Conservation (phyloP, 92 coral and sea anemone species). For the Palythoa grandis region DNA sequence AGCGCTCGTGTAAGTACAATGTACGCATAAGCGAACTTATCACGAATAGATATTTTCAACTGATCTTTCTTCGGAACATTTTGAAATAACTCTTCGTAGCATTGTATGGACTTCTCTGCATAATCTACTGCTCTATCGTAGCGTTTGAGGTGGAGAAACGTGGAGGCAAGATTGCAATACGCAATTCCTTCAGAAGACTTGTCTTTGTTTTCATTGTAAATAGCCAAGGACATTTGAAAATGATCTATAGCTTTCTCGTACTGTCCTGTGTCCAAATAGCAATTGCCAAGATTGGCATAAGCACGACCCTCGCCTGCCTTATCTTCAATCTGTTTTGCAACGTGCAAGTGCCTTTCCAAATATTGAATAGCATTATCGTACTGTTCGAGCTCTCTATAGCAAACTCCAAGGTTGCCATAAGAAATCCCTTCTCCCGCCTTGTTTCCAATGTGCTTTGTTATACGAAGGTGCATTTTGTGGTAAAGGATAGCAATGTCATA, state of each 20-base stretch:
- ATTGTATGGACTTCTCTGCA: not conserved
- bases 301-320: slow-evolving; percentile 7
- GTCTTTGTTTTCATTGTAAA: not conserved
- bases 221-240: not conserved
- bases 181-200: not conserved
- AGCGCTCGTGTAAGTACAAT: not conserved
- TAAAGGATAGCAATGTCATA: not conserved
- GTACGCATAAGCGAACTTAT: not conserved
- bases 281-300: not conserved
- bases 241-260: not conserved
- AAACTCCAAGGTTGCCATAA: not conserved
- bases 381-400: not conserved
- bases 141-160: not conserved
- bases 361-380: not conserved
- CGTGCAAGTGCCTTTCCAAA: not conserved
- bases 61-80: slow-evolving; percentile 6
- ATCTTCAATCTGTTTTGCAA: not conserved
- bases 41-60: slow-evolving; percentile 17
- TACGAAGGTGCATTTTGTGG: not conserved
- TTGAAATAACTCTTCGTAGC: slow-evolving; percentile 4
- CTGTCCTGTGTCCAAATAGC: not conserved
- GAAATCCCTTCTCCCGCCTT: not conserved
- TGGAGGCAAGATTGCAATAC: not conserved
- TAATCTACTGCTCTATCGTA: not conserved
- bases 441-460: not conserved